Percentiles rank a stretch among this genome's conserved stretches.
Conservation (phyloP, 2,888 invertebrate species). For the Himalopsyche tibetana region DNA sequence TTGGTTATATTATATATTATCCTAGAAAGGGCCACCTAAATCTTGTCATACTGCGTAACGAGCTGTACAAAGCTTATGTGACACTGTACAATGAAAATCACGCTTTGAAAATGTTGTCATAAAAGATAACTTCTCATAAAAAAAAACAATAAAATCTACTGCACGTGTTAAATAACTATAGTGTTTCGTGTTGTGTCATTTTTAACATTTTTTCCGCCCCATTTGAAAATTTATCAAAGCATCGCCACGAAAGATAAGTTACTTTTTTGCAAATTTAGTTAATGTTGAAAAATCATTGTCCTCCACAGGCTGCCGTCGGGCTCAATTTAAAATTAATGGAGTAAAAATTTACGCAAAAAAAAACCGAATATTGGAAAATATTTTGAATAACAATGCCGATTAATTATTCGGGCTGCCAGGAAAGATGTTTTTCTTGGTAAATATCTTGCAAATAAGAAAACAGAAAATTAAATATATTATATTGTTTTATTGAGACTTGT, state of each 20-base stretch:
- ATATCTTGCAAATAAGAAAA: not conserved
- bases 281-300: not conserved
- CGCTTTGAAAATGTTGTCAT: not conserved
- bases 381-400: not conserved
- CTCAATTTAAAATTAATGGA: conserved; percentile 16
- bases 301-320: not conserved
- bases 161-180: not conserved
- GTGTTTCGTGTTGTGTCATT: not conserved
- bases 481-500: no score
- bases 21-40: not conserved
- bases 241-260: conserved; percentile 9
- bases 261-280: not conserved
- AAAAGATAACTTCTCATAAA: not conserved
- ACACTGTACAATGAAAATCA: not conserved
- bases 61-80: not conserved
- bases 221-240: conserved; percentile 15
- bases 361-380: not conserved
- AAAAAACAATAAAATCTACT: not conserved
- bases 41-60: no score
- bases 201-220: not conserved
- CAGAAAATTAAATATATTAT: not conserved
- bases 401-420: not conserved
- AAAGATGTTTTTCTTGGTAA: not conserved
- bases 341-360: not conserved
- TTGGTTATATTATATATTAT: not conserved